Evolutionary conservation across 2,888 invertebrate species (phyloP).

Genomic region (Nomada fabriciana): DNA sequence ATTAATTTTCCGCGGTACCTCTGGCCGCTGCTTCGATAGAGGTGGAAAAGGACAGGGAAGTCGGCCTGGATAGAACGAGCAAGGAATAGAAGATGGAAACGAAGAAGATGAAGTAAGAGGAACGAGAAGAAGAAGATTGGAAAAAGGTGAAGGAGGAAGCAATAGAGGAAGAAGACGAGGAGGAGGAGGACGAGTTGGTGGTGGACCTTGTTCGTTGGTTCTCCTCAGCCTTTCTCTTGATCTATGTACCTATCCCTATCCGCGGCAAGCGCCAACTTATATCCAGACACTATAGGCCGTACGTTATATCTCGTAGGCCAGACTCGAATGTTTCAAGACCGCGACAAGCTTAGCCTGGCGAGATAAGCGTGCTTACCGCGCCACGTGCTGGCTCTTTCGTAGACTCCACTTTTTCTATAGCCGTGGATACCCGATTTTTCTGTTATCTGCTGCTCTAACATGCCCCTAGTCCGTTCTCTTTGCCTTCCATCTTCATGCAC

Average conservation of each 20-base stretch:
- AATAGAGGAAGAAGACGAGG: slow-evolving; percentile 6
- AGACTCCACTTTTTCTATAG: slow-evolving; percentile 33
- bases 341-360: slow-evolving; percentile 56
- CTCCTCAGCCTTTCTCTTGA: slow-evolving; percentile 66
- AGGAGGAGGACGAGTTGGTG: slow-evolving; percentile 9
- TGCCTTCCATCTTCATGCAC: too few relatives aligned
- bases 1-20: slow-evolving; percentile 73
- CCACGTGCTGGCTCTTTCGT: slow-evolving; percentile 40
- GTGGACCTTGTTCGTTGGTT: slow-evolving; percentile 57
- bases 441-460: slow-evolving; percentile 24
- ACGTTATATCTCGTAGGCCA: slow-evolving; percentile 61
- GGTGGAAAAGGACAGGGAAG: slow-evolving; percentile 19
- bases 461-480: background rate
- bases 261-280: slow-evolving; percentile 68
- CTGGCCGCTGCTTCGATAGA: slow-evolving; percentile 56
- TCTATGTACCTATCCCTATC: slow-evolving; percentile 70
- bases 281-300: slow-evolving; percentile 61
- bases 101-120: slow-evolving; percentile 9
- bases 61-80: slow-evolving; percentile 13
- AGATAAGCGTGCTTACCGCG: slow-evolving; percentile 60
- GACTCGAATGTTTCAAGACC: slow-evolving; percentile 62
- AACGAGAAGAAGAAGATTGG: slow-evolving; percentile 1
- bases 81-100: slow-evolving; percentile 17
- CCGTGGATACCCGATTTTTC: slow-evolving; percentile 40
- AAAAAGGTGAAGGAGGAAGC: slow-evolving; percentile 16